A percentile compares a stretch with the other conserved stretches of the same genome.
phyloP scores from a whole-genome alignment of 2,888 invertebrate genomes.

The Punctoribates punctum region DNA sequence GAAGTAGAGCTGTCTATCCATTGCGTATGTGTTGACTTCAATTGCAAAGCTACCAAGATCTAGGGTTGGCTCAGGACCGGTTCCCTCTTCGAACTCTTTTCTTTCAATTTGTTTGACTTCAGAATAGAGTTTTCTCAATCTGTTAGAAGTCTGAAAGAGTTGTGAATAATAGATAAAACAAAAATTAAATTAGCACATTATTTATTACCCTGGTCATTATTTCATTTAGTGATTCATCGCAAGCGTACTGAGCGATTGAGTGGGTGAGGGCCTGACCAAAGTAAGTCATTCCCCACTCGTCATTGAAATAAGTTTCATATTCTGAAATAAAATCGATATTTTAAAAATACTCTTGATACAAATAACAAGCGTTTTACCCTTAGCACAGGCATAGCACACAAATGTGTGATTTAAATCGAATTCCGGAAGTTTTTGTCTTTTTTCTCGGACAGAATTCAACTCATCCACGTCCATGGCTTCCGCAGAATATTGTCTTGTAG shows the following conservation, averaged over 20 bases:
- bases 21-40: background rate
- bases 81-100: background rate
- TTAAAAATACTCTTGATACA: no score
- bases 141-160: background rate
- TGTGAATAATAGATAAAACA: no score
- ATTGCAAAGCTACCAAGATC: background rate
- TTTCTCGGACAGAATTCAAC: no score
- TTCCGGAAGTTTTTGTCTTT: no score
- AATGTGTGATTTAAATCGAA: no score
- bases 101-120: background rate
- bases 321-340: no score
- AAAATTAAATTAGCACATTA: no score
- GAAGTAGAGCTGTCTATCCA: background rate
- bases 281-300: background rate
- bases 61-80: background rate
- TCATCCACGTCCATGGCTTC: no score
- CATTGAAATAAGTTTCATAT: background rate
- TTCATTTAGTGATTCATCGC: background rate
- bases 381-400: no score
- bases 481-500: no score
- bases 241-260: background rate
- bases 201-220: background rate
- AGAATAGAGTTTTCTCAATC: background rate
- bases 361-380: no score
- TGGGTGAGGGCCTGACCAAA: background rate